Evolutionary conservation across 2,113 vertebrate genomes (phyloP), one percentile per base, ranked within the genome.

Genomic region (Neogobius melanostomus): DNA sequence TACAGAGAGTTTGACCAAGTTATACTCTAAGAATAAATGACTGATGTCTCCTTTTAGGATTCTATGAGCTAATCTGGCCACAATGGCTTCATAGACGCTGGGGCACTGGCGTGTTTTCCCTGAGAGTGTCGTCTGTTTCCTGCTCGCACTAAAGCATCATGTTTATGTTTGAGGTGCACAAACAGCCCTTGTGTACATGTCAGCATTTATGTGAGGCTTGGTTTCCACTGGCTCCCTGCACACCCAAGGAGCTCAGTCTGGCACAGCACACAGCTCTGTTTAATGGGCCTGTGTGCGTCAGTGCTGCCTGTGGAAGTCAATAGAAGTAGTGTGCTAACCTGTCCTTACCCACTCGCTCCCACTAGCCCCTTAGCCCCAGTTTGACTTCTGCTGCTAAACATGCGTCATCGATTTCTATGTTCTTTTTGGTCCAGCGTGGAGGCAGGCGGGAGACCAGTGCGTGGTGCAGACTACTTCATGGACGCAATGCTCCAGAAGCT

Each of bases 401-500:
- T 48, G 51, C 42, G 3, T 51, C 1, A 65, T 64, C 53, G 6
- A 17, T 47, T 52, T 28, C 6, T 8, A n/a, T 45, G 14, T 71
- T 74, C 56, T 74, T 47, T 28, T 12, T 28, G 56, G 56, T 50
- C 48, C 11, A 93, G 93, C 82, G 51, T 92, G 91, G 93, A 90
- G 79, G 59, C 89, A 91, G 62, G 63, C 75, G 46, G 86, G 85
- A 50, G 85, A 84, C 53, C 82, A 90, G 63, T 93, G 94, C 12
- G 76, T 71, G 52, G 75, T 90, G 61, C 94, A 94, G 88, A 95
- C 93, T 6, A 94, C 93, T 4, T 91, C 87, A 78, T 95, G 94
- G 94, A 92, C 94, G 0, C 90, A 91, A 50, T 95, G 94, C 72
- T 95, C 94, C 2, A 91, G 93, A 69, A 94, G 87, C 75, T 95